Base-by-base conservation (phyloP, 2,888 invertebrate species). In the Drosophila rellima region DNA sequence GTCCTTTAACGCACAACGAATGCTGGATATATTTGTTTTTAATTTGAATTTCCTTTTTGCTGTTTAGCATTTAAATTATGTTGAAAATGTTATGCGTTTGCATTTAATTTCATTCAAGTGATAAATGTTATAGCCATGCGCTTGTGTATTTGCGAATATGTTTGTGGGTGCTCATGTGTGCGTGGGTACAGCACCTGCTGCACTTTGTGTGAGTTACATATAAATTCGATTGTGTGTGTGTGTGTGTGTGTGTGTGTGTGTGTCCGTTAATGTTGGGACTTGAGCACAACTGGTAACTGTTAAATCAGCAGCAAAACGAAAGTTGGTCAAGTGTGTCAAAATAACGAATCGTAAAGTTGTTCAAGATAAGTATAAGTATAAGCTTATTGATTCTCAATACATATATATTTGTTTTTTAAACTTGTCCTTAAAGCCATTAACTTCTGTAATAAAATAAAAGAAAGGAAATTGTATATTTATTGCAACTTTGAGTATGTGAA, bases 251-350 rank as follows among this genome's bases (percentile, higher is more conserved):
- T 55, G 51, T 48, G 50, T 35, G 23, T 52, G 33, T 45, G 48
- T 40, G 35, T 45, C 20, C 57, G 50, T 47, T 15, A 35, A 44
- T 67, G 45, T 60, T 33, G 23, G 51, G 33, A 48, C 29, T 56
- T 75, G 51, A 47, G 56, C 39, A 57, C 64, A 60, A 62, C 57
- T 51, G 33, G 51, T 62, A 70, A 64, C 55, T 57, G 66, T 60
- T 61, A 73, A 72, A 69, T 72, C 69, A 73, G 68, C 63, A 67
- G 65, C 67, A 55, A 35, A 67, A 55, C 63, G 67, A 84, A 87
- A 78, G 73, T 85, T 85, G 84, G 87, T 85, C 84, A 87, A 85
- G 84, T 85, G 73, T 80, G 84, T 69, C 75, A 84, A 84, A 86
- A 84, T 74, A 82, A 79, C 71, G 65, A 75, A 76, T 70, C 74